These are phyloP conservation scores for Ariolimax columbianus DNA, from an alignment of 2,888 invertebrate genomes.

Conservation along the genomic window DNA sequence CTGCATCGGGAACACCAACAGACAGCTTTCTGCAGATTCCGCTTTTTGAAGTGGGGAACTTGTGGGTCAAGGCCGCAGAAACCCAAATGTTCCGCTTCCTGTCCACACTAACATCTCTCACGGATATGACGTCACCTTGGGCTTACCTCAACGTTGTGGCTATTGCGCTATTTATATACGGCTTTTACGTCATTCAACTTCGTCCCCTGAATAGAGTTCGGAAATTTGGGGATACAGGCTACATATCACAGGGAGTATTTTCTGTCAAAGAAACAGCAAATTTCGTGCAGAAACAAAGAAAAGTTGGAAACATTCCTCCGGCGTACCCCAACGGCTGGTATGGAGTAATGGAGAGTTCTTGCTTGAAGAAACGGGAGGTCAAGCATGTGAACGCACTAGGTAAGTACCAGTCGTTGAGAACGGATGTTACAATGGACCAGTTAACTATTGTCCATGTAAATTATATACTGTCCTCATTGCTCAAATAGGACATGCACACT, in stretches of 20 bases:
- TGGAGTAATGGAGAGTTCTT: constrained; percentile 85
- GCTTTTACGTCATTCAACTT: constrained; percentile 63
- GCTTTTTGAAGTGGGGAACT: constrained; percentile 64
- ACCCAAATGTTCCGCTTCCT: constrained; percentile 53
- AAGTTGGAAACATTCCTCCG: constrained; percentile 86
- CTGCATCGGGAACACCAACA: constrained; percentile 59
- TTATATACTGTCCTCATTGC: no score
- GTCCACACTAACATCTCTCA: constrained; percentile 27
- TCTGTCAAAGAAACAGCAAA: constrained; percentile 72
- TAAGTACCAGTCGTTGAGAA: constrained; percentile 71
- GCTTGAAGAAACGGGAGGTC: constrained; percentile 78
- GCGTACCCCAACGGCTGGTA: constrained; percentile 95
- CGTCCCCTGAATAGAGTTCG: constrained; percentile 71
- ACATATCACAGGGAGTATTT: constrained; percentile 69
- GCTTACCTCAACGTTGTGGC: constrained; percentile 59
- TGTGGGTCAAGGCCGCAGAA: constrained; percentile 63
- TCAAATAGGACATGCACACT: no score
- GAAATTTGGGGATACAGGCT: constrained; percentile 73
- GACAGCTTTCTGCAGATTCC: constrained; percentile 63
- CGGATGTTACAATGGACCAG: no score
- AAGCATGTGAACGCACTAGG: constrained; percentile 83
- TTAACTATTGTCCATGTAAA: no score
- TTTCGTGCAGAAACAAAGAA: constrained; percentile 79
- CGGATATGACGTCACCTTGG: constrained; percentile 58
- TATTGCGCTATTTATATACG: constrained; percentile 55